Conservation (phyloP, 2,113 vertebrate species). For the Mirounga angustirostris region DNA sequence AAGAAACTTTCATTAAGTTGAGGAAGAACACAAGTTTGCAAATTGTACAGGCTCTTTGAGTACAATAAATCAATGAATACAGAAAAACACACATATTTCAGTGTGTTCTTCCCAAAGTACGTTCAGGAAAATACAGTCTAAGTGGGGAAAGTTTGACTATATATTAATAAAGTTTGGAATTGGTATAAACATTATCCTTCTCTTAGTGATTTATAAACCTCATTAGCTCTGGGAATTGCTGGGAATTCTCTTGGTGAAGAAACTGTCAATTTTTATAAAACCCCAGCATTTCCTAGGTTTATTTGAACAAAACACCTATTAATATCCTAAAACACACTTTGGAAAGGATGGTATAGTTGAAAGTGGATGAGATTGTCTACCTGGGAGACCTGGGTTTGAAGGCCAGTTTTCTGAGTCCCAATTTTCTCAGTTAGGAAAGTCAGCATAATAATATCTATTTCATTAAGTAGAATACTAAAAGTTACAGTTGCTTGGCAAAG, state of each 20-base stretch:
- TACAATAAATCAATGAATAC: neutral
- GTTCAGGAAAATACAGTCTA: neutral
- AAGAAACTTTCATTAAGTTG: neutral
- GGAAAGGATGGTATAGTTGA: neutral
- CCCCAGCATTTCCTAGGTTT: neutral
- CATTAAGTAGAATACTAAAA: neutral
- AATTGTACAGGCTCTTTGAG: neutral
- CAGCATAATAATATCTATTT: neutral
- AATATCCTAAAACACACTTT: neutral
- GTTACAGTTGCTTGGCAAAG: neutral
- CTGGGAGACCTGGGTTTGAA: neutral
- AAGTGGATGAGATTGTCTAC: neutral
- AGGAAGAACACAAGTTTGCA: neutral
- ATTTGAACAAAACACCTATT: neutral
- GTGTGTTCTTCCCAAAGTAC: neutral
- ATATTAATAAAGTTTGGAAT: neutral
- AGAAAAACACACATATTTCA: neutral
- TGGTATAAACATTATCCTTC: neutral
- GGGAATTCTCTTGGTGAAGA: neutral
- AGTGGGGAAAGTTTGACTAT: neutral
- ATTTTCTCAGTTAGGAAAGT: constrained; percentile 5
- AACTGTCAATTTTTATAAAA: neutral
- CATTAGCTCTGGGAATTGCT: neutral
- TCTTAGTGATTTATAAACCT: neutral
- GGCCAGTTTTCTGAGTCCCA: neutral